These are phyloP conservation scores for Sardinella longiceps DNA, from an alignment of 2,797 vertebrate genomes.

Conservation along the genomic window DNA sequence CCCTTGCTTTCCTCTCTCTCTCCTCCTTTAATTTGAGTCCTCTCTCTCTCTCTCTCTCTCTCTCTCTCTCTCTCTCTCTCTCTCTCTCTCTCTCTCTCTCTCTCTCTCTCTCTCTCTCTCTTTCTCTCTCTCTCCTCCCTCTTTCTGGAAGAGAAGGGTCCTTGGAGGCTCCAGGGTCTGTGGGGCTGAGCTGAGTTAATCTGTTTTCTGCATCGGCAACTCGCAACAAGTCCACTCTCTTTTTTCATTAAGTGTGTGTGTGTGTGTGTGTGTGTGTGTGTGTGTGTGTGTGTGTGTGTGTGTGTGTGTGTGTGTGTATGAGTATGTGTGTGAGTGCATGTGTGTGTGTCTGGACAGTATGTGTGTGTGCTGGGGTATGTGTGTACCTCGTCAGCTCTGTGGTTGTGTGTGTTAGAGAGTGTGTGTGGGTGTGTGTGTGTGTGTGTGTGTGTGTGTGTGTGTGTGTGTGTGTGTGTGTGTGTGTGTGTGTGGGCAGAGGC, in stretches of 20 bases:
- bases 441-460: constrained; percentile 13
- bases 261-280: constrained; percentile 48
- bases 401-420: neutral
- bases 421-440: neutral
- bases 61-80: neutral
- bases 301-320: neutral
- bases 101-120: neutral
- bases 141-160: constrained; percentile 13
- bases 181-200: constrained; percentile 68
- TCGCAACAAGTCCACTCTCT: constrained; percentile 77
- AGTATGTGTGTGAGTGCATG: neutral
- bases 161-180: constrained; percentile 24
- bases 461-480: constrained; percentile 12
- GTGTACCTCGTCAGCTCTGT: neutral
- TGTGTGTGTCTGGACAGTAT: neutral
- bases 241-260: constrained; percentile 75
- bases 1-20: neutral
- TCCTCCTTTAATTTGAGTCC: neutral
- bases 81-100: no score
- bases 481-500: constrained; percentile 38
- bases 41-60: neutral
- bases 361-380: neutral
- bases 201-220: constrained; percentile 78
- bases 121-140: neutral
- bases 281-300: neutral